Evolutionary conservation across 1,140 invertebrate genomes (phyloP), one percentile per base, ranked within the genome.

Genomic region (Thalassaphorura encarpata): DNA sequence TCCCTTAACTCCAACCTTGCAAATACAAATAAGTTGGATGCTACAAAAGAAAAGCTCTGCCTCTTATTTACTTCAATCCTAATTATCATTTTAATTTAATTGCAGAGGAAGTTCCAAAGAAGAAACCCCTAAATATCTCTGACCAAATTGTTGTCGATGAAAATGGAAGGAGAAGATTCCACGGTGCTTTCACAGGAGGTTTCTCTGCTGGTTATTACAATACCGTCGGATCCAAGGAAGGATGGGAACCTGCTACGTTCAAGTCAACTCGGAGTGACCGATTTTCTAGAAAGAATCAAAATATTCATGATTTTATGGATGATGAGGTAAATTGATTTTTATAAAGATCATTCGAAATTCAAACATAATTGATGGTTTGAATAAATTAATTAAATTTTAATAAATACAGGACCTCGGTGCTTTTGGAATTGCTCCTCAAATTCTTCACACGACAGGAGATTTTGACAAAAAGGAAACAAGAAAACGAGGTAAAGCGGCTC

Each of bases 141-240:
- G 91, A 97, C 67, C 89, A 97, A 72, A 82, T 86, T 66, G 94
- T 87, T 0, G 84, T 81, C 47, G 96, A 98, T 73, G 83, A 83
- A 46, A 81, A 90, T 72, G 95, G 94, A 1, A 76, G 89, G 63
- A 75, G 90, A 26, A 72, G 97, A 64, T 99, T 99, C 72, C 97
- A 99, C 76, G 97, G 97, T 33, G 96, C 96, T 0, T 99, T 99
- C 70, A 99, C 95, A 5, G 96, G 97, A 2, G 97, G 96, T 3
- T 99, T 99, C 69, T 95, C 92, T 41, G 96, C 97, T 27, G 97
- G 97, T 1, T 97, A 90, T 70, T 97, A 87, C 67, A 99, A 99
- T 69, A 88, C 91, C 6, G 96, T 98, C 47, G 96, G 92, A 0
- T 85, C 91, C 0, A 80, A 87, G 60, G 93, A 98, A 80, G 97